Percentiles rank a stretch among this genome's conserved stretches.
Conservation (phyloP, 2,113 vertebrate species). For the Suncus etruscus region DNA sequence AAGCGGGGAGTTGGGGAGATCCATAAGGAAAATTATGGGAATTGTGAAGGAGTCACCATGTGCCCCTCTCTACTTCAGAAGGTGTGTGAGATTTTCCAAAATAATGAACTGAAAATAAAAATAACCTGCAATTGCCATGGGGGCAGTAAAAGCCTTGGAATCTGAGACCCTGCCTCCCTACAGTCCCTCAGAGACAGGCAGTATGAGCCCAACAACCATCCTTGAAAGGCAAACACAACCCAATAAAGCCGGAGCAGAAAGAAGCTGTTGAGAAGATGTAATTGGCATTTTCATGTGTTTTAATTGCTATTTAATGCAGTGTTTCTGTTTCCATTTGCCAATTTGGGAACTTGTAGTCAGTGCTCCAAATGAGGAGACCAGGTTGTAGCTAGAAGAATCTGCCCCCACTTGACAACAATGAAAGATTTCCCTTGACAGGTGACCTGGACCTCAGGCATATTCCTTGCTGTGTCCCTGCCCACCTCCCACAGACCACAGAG, state of each 20-base stretch:
- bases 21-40: neutral
- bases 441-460: neutral
- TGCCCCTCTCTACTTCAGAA: too few relatives aligned
- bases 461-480: neutral
- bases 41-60: too few relatives aligned
- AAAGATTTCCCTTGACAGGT: neutral
- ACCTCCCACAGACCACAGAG: too few relatives aligned
- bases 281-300: slow-evolving; percentile 86
- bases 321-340: slow-evolving; percentile 74
- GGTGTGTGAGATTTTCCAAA: neutral
- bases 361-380: slow-evolving; percentile 55
- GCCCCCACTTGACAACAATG: neutral
- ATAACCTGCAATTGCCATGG: neutral
- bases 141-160: neutral
- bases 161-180: neutral
- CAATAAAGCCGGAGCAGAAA: slow-evolving; percentile 83
- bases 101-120: slow-evolving; percentile 8
- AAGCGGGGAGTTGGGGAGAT: neutral
- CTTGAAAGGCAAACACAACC: slow-evolving; percentile 73
- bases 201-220: slow-evolving; percentile 48
- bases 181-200: slow-evolving; percentile 14
- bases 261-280: slow-evolving; percentile 84
- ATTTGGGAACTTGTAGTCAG: slow-evolving; percentile 67
- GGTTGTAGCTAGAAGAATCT: slow-evolving; percentile 31
- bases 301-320: slow-evolving; percentile 85